A percentile compares a stretch with the other conserved stretches of the same genome.
phyloP scores from a whole-genome alignment of 2,888 invertebrate species.

The Tetragnatha montana region DNA sequence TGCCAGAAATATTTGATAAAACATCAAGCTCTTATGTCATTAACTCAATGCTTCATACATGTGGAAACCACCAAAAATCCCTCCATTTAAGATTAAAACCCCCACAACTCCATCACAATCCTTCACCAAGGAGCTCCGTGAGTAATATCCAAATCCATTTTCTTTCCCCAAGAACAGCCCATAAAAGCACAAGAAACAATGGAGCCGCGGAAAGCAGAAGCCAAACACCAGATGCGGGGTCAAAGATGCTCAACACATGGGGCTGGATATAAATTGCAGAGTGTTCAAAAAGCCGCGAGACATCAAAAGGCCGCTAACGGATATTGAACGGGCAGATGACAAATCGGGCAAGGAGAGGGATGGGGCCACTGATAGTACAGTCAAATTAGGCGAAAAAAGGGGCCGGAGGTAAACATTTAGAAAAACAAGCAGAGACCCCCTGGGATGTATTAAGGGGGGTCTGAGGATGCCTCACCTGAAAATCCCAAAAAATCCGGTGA shows the following conservation, averaged over 20 bases:
- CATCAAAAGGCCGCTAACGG: slow-evolving; percentile 43
- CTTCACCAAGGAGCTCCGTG: slow-evolving; percentile 3
- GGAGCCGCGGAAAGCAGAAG: slow-evolving; percentile 16
- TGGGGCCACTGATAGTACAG: not conserved
- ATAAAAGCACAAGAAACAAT: slow-evolving; percentile 1
- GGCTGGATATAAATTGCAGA: slow-evolving; percentile 48
- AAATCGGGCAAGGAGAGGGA: slow-evolving; percentile 26
- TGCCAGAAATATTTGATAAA: too few species aligned
- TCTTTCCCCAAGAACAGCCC: not conserved
- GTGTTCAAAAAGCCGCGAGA: slow-evolving; percentile 33
- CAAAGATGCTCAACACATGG: slow-evolving; percentile 56
- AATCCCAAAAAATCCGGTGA: too few species aligned
- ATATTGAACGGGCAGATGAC: slow-evolving; percentile 49
- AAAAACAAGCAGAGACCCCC: too few species aligned
- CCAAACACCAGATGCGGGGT: slow-evolving; percentile 29
- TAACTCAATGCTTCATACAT: not conserved
- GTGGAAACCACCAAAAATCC: not conserved
- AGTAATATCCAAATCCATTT: slow-evolving; percentile 12
- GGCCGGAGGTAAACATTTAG: too few species aligned
- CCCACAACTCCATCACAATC: slow-evolving; percentile 3
- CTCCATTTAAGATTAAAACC: not conserved
- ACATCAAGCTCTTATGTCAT: not conserved
- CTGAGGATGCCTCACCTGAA: too few species aligned
- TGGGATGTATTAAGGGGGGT: too few species aligned
- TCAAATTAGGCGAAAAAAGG: too few species aligned